phyloP scores from a whole-genome alignment of 2,113 vertebrate species.

The Ciconia stormi region DNA sequence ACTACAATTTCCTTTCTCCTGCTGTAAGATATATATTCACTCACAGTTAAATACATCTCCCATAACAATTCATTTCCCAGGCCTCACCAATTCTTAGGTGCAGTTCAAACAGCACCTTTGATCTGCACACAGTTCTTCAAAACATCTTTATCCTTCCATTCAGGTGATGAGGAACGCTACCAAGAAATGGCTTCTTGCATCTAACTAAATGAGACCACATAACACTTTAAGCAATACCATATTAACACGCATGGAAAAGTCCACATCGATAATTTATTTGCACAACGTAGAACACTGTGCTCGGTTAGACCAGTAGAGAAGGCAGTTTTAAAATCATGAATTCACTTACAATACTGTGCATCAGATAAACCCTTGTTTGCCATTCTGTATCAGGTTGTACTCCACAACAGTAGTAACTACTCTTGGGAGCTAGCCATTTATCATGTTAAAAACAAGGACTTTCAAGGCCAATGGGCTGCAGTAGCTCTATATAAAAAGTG shows the following conservation, averaged over 20 bases:
- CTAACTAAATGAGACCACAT: background rate
- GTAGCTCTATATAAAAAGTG: background rate
- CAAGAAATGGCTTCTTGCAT: background rate
- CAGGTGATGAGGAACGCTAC: background rate
- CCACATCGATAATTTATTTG: background rate
- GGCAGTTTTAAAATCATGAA: background rate
- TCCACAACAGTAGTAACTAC: background rate
- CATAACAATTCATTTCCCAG: constrained; percentile 28
- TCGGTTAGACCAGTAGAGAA: background rate
- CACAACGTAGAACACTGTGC: background rate
- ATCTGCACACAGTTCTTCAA: background rate
- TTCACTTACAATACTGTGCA: background rate
- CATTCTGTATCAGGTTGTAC: background rate
- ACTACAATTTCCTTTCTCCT: constrained; percentile 44
- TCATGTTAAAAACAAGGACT: constrained; percentile 4
- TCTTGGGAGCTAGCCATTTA: background rate
- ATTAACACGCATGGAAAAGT: background rate
- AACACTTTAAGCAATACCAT: background rate
- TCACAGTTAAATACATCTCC: background rate
- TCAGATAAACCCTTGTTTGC: constrained; percentile 1
- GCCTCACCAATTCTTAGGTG: background rate
- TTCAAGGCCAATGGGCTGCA: background rate
- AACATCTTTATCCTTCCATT: background rate
- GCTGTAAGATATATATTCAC: background rate
- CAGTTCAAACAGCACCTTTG: constrained; percentile 3